Evolutionary conservation across 2,113 vertebrate genomes (phyloP), one percentile per base, ranked within the genome.

Genomic region (Leucosticte australis): DNA sequence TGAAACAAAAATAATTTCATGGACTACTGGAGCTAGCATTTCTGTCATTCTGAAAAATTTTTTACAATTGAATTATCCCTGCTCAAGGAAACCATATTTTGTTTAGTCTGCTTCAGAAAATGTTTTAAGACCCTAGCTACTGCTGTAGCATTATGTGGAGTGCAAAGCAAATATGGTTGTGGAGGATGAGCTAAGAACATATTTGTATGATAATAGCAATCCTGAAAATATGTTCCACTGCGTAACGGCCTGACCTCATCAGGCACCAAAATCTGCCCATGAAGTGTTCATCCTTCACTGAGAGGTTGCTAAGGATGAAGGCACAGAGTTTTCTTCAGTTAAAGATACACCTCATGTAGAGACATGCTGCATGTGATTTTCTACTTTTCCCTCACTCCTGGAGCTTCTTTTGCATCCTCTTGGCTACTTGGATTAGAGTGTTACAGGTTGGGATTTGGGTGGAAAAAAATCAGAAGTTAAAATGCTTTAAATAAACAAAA

Each of bases 81-180:
- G 52, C 26, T 78, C 35, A 67, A 63, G 52, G 90, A 86, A 68
- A 83, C 7, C 0, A 0, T 63, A 79, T 93, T 96, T 94, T 94
- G 87, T 90, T 96, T 94, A 93, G 83, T 93, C 93, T 92, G 24
- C 57, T 70, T 92, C 64, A 60, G 69, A 91, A 71, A 56, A 56
- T 41, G 37, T 83, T 92, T 93, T 86, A 88, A 91, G 57, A 87
- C 30, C 1, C 0, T 77, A 89, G 89, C 70, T 84, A 37, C 84
- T 87, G 31, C 65, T 90, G 69, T 37, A 86, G 74, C 69, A 31
- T 77, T 80, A 92, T 7, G 19, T 39, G 22, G 41, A 91, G 30
- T 59, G 53, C 42, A 88, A 84, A 87, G 65, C 87, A 95, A 84
- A 81, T 64, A 83, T 73, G 37, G 28, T 67, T 90, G 59, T 11